Evolutionary conservation across 2,113 vertebrate species (phyloP), one percentile per base, ranked within the genome.

Genomic region (Falco punctatus): DNA sequence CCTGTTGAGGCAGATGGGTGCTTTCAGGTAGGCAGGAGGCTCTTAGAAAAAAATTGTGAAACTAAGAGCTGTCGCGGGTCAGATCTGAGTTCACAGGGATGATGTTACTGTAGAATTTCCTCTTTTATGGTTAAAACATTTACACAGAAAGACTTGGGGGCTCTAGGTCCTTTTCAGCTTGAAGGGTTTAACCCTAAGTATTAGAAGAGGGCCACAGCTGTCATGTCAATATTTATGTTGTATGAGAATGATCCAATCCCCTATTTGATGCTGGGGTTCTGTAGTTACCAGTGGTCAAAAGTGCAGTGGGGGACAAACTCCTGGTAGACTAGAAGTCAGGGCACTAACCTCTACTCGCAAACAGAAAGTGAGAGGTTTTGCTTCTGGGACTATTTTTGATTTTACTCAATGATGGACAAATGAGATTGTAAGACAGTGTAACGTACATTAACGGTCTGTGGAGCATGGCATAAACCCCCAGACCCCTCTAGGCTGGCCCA

Each of bases 201-300:
- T 87, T 35, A 42, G 81, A 10, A 91, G 59, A 70, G 27, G 28
- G 10, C 11, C 33, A 22, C 9, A 57, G 46, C 5, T 72, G 1
- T 33, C 4, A 2, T 15, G n/a, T 10, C 23, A 49, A 7, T 32
- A 6, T 32, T 2, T 9, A 1, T 9, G 30, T 14, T 19, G 6
- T 35, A 35, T 4, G 24, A 21, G 24, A 11, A 2, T 30, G 54
- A 32, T 35, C 2, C 21, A 28, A 40, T 38, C 38, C 18, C 6
- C 33, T 21, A 5, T 40, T 28, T 54, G 46, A 12, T 44, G 46
- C 44, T 77, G 46, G 35, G 38, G 6, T 2, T 2, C n/a, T 61
- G 19, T 13, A 24, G 13, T 15, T 87, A 11, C 51, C 35, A 21
- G 15, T 17, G 35, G 33, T 64, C 66, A 48, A 62, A 83, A 75